Conservation (phyloP, 2,888 invertebrate species). For the Galeruca laticollis region DNA sequence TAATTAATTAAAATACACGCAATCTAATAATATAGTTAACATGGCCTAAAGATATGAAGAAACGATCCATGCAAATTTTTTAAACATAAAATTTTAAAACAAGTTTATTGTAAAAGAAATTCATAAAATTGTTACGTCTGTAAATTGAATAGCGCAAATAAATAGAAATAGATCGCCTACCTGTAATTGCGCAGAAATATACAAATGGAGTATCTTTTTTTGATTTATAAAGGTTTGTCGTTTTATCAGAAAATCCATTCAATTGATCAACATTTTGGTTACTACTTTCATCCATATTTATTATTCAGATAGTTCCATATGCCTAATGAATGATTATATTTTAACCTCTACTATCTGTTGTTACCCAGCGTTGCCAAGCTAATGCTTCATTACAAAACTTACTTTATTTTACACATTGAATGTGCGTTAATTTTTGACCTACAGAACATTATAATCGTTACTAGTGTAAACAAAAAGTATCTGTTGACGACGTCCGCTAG, state of each 20-base stretch:
- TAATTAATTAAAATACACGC: too few relatives aligned
- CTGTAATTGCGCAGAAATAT: not conserved
- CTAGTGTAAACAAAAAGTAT: too few relatives aligned
- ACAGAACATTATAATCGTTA: too few relatives aligned
- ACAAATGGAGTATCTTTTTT: not conserved
- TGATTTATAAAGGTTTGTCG: not conserved
- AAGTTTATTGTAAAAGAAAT: too few relatives aligned
- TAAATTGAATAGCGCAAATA: not conserved
- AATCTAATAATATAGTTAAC: too few relatives aligned
- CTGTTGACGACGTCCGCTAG: too few relatives aligned
- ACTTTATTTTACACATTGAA: not conserved
- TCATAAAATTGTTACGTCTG: too few relatives aligned
- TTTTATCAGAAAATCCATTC: not conserved
- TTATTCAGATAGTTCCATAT: not conserved
- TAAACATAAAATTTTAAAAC: too few relatives aligned
- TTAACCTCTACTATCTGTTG: not conserved
- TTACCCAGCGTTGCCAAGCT: not conserved
- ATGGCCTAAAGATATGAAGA: too few relatives aligned
- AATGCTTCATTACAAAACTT: not conserved
- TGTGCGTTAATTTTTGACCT: too few relatives aligned
- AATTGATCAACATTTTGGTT: not conserved
- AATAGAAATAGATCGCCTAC: not conserved
- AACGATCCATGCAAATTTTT: too few relatives aligned
- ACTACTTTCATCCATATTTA: not conserved
- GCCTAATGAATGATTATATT: not conserved